Percentiles rank a stretch among this genome's conserved stretches.
phyloP scores from a whole-genome alignment of 2,888 invertebrate species.

The Alcis repandata region DNA sequence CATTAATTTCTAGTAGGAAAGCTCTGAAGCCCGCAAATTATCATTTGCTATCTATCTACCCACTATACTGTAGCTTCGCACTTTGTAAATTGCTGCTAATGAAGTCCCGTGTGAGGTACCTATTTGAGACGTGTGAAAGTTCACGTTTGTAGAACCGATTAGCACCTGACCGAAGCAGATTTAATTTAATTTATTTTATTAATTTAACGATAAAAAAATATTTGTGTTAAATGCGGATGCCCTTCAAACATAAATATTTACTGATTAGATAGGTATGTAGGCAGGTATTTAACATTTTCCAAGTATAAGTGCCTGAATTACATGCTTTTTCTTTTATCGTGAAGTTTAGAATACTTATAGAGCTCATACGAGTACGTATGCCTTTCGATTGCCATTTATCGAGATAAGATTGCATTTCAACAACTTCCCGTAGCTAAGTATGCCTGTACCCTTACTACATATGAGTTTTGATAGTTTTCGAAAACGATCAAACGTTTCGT shows the following conservation, averaged over 20 bases:
- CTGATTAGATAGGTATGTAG: no score
- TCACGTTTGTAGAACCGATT: no score
- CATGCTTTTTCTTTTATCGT: background rate
- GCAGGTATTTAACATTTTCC: no score
- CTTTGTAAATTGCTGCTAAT: conserved; percentile 37
- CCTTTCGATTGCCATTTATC: background rate
- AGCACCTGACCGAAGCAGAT: no score
- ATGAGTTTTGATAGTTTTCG: no score
- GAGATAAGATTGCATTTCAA: conserved; percentile 1
- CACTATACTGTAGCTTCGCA: conserved; percentile 11
- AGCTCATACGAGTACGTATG: no score
- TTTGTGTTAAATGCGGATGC: background rate
- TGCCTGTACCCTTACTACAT: no score
- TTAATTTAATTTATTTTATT: no score
- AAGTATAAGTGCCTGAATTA: no score
- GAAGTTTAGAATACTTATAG: background rate
- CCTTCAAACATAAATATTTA: background rate
- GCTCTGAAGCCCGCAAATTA: conserved; percentile 49
- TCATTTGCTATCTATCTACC: background rate
- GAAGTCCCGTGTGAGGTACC: conserved; percentile 4
- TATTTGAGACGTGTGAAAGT: background rate
- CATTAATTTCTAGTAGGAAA: conserved; percentile 55
- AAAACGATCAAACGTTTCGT: no score
- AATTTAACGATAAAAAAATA: no score
- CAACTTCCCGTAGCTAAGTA: background rate